Evolutionary conservation across 2,113 vertebrate genomes (phyloP), one percentile per base, ranked within the genome.

Genomic region (Notarius quadriscutis): DNA sequence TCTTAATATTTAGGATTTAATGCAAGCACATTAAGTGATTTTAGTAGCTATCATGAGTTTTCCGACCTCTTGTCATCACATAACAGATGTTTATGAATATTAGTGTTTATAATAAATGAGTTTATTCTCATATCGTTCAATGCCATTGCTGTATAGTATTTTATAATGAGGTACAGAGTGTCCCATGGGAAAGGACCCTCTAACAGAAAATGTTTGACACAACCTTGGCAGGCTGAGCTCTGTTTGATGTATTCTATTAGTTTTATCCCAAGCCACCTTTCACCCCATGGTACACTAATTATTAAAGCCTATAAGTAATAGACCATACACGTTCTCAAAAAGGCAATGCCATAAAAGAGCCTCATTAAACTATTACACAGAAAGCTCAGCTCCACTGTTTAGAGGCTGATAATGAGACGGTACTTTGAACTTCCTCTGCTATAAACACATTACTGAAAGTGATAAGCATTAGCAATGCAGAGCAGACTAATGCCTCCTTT

Each of bases 381-480:
- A 79, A 86, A 69, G 74, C 48, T 55, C 25, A 69, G 84, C 60
- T 67, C 25, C 11, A 51, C 60, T 86, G 84, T 51, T 86, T 67
- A 86, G 84, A 63, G 84, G 55, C 84, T 62, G 57, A 85, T 85
- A 75, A 85, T 69, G 62, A 55, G 48, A 65, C 41, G 25, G 72
- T 58, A 65, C 50, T 63, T 62, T 85, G 57, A 85, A 78, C 72
- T 51, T 85, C 72, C 58, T 20, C 58, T 85, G 84, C 72, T n/a
- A 85, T 85, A 85, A 85, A 74, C 84, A 75, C 71, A 75, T 75
- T 85, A 85, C 84, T 58, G 41, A 85, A 62, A 63, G 51, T 65
- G 84, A 78, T 78, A 77, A 85, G 84, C 84, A 78, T 63, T 63
- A 65, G 58, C 20, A 81, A 81, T 41, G 74, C 84, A 85, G 34